Evolutionary conservation across 2,888 invertebrate species (phyloP).

Genomic region (Cheilosia pagana): DNA sequence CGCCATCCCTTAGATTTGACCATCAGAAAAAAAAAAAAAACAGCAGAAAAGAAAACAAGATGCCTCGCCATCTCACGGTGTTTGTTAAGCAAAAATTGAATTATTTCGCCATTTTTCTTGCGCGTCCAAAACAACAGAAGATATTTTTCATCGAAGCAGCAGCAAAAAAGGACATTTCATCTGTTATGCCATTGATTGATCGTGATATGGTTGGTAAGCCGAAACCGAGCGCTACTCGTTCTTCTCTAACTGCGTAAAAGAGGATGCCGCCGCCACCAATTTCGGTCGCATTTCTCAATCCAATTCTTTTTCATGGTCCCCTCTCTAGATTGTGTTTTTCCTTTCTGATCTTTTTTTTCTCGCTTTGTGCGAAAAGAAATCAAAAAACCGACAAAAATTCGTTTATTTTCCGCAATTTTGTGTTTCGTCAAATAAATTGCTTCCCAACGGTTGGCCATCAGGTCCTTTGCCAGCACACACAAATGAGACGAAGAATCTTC

Average conservation of each 20-base stretch:
- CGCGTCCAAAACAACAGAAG: conserved; percentile 35
- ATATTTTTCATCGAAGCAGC: conserved; percentile 51
- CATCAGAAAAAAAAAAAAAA: conserved; percentile 11
- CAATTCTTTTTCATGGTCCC: conserved; percentile 63
- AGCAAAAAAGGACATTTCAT: conserved; percentile 73
- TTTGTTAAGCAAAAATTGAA: conserved; percentile 52
- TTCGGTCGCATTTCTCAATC: conserved; percentile 76
- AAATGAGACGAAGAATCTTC: conserved; percentile 55
- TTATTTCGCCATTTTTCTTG: conserved; percentile 53
- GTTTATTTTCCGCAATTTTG: conserved; percentile 74
- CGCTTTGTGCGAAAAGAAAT: conserved; percentile 33
- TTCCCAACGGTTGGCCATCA: conserved; percentile 14
- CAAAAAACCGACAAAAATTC: conserved; percentile 54
- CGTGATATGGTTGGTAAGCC: conserved; percentile 76
- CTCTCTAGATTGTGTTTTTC: conserved; percentile 29
- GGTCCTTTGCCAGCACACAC: conserved; percentile 11
- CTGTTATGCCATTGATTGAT: conserved; percentile 77
- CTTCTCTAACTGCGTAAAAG: conserved; percentile 49
- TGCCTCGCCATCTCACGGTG: conserved; percentile 1
- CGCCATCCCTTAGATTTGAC: conserved; percentile 31
- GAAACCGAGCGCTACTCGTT: conserved; percentile 40
- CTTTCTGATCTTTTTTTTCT: not conserved
- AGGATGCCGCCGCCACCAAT: conserved; percentile 76
- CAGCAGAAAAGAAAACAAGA: too few species aligned
- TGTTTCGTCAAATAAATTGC: conserved; percentile 74